Conservation (phyloP, 2,888 invertebrate species). For the Lutraria lutraria region DNA sequence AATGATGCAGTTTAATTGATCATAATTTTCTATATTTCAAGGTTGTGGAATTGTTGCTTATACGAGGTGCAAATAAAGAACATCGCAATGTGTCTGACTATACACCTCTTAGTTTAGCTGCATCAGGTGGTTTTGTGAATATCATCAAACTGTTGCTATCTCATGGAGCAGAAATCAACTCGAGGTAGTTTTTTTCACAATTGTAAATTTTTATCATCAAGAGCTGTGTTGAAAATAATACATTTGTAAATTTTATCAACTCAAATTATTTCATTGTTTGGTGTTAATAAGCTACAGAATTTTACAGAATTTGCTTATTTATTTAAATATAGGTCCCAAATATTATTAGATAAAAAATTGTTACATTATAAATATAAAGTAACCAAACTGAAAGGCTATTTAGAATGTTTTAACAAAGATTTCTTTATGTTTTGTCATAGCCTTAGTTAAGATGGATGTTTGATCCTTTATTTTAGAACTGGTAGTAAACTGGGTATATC, state of each 20-base stretch:
- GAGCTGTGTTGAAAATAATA: too few relatives aligned
- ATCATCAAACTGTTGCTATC: conserved; percentile 97
- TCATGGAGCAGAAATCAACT: conserved; percentile 99
- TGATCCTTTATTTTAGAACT: conserved; percentile 78
- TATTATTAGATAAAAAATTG: neutral
- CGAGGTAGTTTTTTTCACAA: conserved; percentile 87
- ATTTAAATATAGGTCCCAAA: neutral
- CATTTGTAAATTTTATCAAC: too few relatives aligned
- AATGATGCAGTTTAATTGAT: too few relatives aligned
- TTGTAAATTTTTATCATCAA: too few relatives aligned
- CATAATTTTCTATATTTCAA: conserved; percentile 67
- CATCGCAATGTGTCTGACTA: conserved; percentile 99
- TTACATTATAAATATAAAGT: too few relatives aligned
- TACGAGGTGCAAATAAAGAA: conserved; percentile 95
- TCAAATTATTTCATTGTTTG: neutral
- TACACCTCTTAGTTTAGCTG: conserved; percentile 99
- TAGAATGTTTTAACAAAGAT: neutral
- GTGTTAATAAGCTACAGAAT: neutral
- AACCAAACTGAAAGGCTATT: too few relatives aligned
- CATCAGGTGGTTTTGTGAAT: conserved; percentile 99
- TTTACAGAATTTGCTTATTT: neutral
- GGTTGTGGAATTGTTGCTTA: conserved; percentile 96
- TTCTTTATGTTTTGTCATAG: too few relatives aligned
- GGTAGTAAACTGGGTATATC: conserved; percentile 99
- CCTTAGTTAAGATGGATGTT: too few relatives aligned